Base-by-base conservation (phyloP, 2,113 vertebrate genomes). In the Nanger granti region DNA sequence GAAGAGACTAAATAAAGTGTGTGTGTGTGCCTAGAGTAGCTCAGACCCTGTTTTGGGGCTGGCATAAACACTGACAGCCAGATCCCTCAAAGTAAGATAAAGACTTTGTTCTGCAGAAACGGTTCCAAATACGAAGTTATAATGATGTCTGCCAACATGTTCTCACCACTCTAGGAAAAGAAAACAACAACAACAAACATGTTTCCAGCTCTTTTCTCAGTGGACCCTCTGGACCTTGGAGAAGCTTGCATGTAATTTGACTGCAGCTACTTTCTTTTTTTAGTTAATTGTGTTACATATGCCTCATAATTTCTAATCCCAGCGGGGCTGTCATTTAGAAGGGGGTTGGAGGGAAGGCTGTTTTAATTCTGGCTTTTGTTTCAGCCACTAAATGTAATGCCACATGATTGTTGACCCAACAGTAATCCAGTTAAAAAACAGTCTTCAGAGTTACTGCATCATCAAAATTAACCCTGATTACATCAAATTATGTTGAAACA, bases 281-380 rank as follows among this genome's bases (percentile, higher is more conserved):
- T 95, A 90, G 93, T 97, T 98, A 98, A 98, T 98, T 98, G 97
- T 94, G 44, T 97, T 93, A 97, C 85, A 95, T 93, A 64, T 89
- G 95, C 95, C 95, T 95, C 62, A 69, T 97, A 95, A 95, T 83
- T 95, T 97, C 97, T 97, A 97, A 96, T 98, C 98, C 98, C 97
- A 94, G 52, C 93, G 97, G 98, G 95, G 93, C 95, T 98, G 97
- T 98, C 94, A 31, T 54, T 98, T 97, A 94, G 93, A 94, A 96
- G 87, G 84, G 98, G 87, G 49, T 69, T n/a, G 29, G 89, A 60
- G 76, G 41, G 54, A 96, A 97, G 98, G 98, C 98, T 98, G 98
- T 37, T 99, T 99, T 98, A 98, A 98, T 98, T 98, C 99, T 99
- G 98, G 98, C 97, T 99, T 99, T 98, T 98, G 98, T 99, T 99